phyloP scores from a whole-genome alignment of 2,888 invertebrate species.

The Mystacides longicornis region DNA sequence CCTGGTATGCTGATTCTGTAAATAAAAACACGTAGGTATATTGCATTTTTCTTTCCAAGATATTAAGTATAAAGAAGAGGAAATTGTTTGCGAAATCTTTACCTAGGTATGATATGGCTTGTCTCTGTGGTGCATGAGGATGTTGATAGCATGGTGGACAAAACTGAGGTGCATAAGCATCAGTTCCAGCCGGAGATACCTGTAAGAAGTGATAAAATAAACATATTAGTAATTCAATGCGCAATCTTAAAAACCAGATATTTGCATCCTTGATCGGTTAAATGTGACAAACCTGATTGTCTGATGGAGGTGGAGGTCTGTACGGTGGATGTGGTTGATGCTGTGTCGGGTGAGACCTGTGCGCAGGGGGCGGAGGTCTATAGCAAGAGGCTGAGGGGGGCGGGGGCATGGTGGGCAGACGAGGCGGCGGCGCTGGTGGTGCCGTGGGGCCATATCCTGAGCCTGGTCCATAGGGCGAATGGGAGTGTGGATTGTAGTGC shows the following conservation, averaged over 20 bases:
- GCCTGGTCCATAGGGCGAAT: slow-evolving; percentile 29
- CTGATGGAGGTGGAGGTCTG: slow-evolving; percentile 16
- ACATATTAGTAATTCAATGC: not conserved
- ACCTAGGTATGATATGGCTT: slow-evolving; percentile 26
- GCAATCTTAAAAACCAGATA: not conserved
- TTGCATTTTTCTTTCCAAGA: no score
- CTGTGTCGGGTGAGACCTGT: slow-evolving; percentile 33
- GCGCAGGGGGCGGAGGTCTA: slow-evolving; percentile 33
- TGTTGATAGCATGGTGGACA: slow-evolving; percentile 48
- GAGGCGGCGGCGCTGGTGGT: slow-evolving; percentile 43
- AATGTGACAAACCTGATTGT: slow-evolving; percentile 15
- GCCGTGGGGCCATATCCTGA: not conserved
- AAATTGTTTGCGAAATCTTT: no score
- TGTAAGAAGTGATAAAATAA: slow-evolving; percentile 7
- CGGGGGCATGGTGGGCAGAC: slow-evolving; percentile 39
- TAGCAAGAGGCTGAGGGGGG: slow-evolving; percentile 40
- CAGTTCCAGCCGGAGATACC: slow-evolving; percentile 36
- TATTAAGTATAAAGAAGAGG: no score
- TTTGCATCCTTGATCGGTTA: not conserved
- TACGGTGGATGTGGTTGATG: slow-evolving; percentile 30
- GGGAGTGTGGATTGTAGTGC: slow-evolving; percentile 30
- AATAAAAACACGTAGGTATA: slow-evolving; percentile 1
- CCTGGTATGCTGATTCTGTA: slow-evolving; percentile 50
- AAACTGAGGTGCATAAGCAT: slow-evolving; percentile 47
- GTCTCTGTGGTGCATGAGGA: slow-evolving; percentile 53